Evolutionary conservation across 1,140 invertebrate genomes (phyloP), one percentile per base, ranked within the genome.

Genomic region (Zaprionus gabonicus): DNA sequence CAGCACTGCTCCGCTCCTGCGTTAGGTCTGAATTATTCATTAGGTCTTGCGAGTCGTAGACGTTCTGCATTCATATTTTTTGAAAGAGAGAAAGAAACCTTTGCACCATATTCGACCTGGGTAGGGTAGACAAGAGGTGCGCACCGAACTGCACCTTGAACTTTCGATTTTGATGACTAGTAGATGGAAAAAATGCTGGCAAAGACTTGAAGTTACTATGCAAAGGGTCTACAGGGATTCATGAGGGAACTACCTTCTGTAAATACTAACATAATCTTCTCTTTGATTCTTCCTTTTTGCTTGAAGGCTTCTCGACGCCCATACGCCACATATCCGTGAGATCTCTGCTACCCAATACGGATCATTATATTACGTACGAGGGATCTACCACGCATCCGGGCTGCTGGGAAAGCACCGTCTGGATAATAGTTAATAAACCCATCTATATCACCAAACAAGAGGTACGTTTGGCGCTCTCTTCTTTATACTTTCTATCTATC

Each of bases 351-450:
- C 98, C 98, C 25, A 96, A 97, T 80, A 99, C 98, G 4, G 95
- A 96, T 76, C 96, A 97, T 81, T 99, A 98, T 93, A 97, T 99
- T 94, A 99, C 98, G n/a, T 99, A 99, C 93, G 98, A 99, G 93
- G 98, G 98, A n/a, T 98, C 97, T 56, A 97, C 97, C 34, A 99
- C 98, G 63, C 97, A 98, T 94, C 98, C 98, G 4, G 97, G 97
- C 25, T 98, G 97, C 93, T 97, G 97, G 96, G 97, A 98, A 93
- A 98, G 97, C 17, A 96, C 97, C 10, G 97, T 98, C 41, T 99
- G 98, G 98, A 96, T 99, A 78, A 97, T 99, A 76, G 95, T 98
- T 92, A 99, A 99, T 94, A 98, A 98, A 93, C 98, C 98, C 55
- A 98, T 99, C 92, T 99, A 99, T 94, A 97, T 98, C 90, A 97